A percentile compares a stretch with the other conserved stretches of the same genome.
Evolutionary conservation across 2,888 invertebrate genomes (phyloP).

Genomic region (Agelastica alni): DNA sequence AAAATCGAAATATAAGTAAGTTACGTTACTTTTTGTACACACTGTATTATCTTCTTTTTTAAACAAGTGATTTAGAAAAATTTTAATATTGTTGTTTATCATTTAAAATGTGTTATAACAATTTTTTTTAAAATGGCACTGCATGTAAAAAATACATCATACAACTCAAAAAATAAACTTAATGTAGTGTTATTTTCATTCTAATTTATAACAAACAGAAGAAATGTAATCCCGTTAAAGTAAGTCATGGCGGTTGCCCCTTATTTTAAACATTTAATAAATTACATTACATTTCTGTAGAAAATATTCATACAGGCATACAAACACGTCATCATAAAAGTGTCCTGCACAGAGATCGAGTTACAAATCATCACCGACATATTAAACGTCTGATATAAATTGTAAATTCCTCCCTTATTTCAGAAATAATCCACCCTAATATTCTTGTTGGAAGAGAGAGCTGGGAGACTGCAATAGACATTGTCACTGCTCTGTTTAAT

Average conservation of each 20-base stretch:
- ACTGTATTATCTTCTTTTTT: too few relatives aligned
- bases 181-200: neutral
- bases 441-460: constrained; percentile 37
- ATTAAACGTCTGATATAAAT: constrained; percentile 34
- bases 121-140: too few relatives aligned
- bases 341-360: constrained; percentile 31
- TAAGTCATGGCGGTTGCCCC: constrained; percentile 2
- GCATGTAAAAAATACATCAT: too few relatives aligned
- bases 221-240: neutral
- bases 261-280: constrained; percentile 17
- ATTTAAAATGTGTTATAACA: too few relatives aligned
- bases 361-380: constrained; percentile 33
- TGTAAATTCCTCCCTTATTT: constrained; percentile 39
- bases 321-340: constrained; percentile 27
- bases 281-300: constrained; percentile 19
- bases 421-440: constrained; percentile 37
- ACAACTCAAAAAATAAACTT: too few relatives aligned
- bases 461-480: constrained; percentile 47
- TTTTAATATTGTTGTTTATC: too few relatives aligned
- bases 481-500: constrained; percentile 52
- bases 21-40: too few relatives aligned
- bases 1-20: too few relatives aligned
- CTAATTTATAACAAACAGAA: neutral
- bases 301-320: constrained; percentile 28
- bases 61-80: too few relatives aligned